Evolutionary conservation across 2,888 invertebrate genomes (phyloP), one percentile per base, ranked within the genome.

Genomic region (Acholoe squamosa): DNA sequence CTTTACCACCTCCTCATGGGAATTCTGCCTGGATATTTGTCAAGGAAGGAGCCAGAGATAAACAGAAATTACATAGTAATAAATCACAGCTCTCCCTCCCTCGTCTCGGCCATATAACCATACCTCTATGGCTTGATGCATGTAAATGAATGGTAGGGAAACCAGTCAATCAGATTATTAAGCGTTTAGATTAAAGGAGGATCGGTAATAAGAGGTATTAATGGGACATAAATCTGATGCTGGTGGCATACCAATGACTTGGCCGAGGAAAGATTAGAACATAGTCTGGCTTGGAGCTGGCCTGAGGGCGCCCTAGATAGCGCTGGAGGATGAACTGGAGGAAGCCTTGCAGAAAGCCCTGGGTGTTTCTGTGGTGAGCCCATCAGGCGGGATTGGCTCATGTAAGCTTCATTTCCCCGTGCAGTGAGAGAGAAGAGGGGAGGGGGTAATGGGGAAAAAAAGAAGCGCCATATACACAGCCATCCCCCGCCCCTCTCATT

Each of bases 381-480:
- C 71, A 71, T 71, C 71, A 71, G 71, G 28, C 71, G 25, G 71
- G 71, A 71, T 71, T 71, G 71, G 71, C 28, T 71, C 71, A 71
- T 71, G 71, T 71, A 71, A 71, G 71, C 71, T 71, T 71, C 71
- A 71, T 71, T 71, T 25, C 71, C 19, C 25, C 71, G 3, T 7
- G 43, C 43, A 43, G 43, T 43, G 43, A 43, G 3, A 43, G 43
- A 7, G 43, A 10, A 10, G 43, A 7, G 71, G 71, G 3, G 14
- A 28, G 28, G 71, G 3, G n/a, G 25, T 3, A 28, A 25, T 71
- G 16, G 28, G 19, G 71, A 28, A 28, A 25, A 71, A 71, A 28
- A 22, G 71, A 28, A 71, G 28, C 71, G 14, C 28, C 71, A 71
- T 28, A 71, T 28, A 71, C 71, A 71, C 71, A 71, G 31, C 71